Base-by-base conservation (phyloP, 2,888 invertebrate species). In the Acleris emargana region DNA sequence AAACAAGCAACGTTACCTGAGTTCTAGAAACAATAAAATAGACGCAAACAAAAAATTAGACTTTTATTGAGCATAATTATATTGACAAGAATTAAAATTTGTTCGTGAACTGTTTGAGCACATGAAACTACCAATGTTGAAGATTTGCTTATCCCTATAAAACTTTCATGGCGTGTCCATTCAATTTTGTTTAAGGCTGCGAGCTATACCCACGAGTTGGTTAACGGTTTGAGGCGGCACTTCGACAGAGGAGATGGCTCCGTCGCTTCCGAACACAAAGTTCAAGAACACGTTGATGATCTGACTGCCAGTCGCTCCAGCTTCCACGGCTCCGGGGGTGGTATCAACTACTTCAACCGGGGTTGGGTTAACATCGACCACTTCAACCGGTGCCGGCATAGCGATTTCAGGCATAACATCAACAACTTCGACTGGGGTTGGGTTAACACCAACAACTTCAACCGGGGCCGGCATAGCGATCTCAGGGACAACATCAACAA, bases 391-490 rank as follows among this genome's bases (percentile, higher is more conserved):
- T 9, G 32, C 32, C 9, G 32, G 32, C 9, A 32, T 32, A 32
- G 32, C 32, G 32, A 32, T 32, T 1, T 32, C 32, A 9, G 51
- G 25, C 28, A 43, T 17, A 2, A 55, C 38, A 62, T 54, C 66
- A 58, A 62, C 7, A 49, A 67, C 57, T 17, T 67, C 72, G 43
- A 67, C 62, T 49, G 70, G 63, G 60, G 43, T 61, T 18, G 47
- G 47, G 9, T 47, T 42, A 9, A 61, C 45, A 7, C n/a, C 20
- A 18, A 25, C 60, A 2, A 67, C 59, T 17, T 67, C 22, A 4
- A 22, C 22, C 22, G 22, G 22, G 22, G 22, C 22, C 4, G 22
- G 22, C 4, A 22, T 22, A 22, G 22, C 22, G 22, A 22, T 22
- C 4, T 22, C 22, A 4, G 50, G 22, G 42, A 42, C 25, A 1